Base-by-base conservation (phyloP, 2,113 vertebrate genomes). In the Cranoglanis bouderius region DNA sequence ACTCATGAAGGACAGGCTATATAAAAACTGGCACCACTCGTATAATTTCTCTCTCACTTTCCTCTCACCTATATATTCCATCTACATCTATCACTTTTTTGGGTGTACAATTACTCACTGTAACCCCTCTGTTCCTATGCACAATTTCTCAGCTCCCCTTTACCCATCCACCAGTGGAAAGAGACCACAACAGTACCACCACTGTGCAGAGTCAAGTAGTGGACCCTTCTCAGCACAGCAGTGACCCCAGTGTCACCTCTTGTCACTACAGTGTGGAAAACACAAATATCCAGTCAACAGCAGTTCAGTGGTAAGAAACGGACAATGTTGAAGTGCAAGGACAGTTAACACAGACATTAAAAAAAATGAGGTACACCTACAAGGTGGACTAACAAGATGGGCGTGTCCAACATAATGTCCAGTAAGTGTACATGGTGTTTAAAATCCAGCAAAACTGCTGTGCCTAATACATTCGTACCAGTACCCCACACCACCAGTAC, bases 21-120 rank as follows among this genome's bases (percentile, higher is more conserved):
- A 63, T 57, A 83, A 61, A 83, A 63, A 4, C 35, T 77, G 40
- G 7, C 32, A 82, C 81, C 81, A 92, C 92, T 93, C 86, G 90
- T 75, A 90, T 85, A 89, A 7, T 8, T 80, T 57, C 77, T 49
- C 35, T 59, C 38, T 5, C 38, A 46, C 75, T 24, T 63, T 49
- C 12, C 43, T 49, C 24, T 49, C 75, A 78, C 43, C 43, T 46
- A 49, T 49, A 78, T 78, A 24, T 43, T 49, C 10, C 12, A 49
- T 13, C 10, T 49, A 49, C 46, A 49, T 49, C 46, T 49, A 49
- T 26, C 72, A 75, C 4, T 78, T 24, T 38, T 38, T 40, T 61
- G 12, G 2, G 12, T 43, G 1, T 24, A 40, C 19, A 82, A 12
- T 32, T 24, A 35, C 16, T 38, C 53, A 38, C 26, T 55, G 19